Evolutionary conservation across 2,113 vertebrate genomes (phyloP).

Genomic region (Petaurus breviceps): DNA sequence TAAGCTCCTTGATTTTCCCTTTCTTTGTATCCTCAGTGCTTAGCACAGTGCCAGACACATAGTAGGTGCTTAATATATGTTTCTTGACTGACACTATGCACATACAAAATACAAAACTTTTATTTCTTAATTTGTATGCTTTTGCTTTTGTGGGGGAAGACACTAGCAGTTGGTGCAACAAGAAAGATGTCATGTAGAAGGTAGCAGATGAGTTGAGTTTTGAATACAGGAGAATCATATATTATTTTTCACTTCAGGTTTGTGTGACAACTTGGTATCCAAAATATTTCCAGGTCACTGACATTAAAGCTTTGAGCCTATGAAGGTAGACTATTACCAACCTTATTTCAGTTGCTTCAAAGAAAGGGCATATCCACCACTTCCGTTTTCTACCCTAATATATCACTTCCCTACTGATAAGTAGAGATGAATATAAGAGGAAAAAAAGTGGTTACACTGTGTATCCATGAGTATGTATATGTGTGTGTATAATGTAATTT

Average conservation of each 20-base stretch:
- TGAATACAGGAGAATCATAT: not conserved
- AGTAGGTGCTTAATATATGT: not conserved
- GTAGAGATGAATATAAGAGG: not conserved
- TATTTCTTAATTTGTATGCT: too few relatives aligned
- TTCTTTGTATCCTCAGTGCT: not conserved
- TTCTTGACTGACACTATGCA: not conserved
- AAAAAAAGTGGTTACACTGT: not conserved
- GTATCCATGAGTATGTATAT: not conserved
- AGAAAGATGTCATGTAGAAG: not conserved
- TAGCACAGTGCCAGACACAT: not conserved
- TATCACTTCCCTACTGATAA: not conserved
- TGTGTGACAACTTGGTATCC: not conserved
- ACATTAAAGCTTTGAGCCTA: not conserved
- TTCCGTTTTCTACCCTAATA: not conserved
- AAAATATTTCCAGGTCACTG: not conserved
- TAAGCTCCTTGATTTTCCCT: not conserved
- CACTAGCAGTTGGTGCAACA: not conserved
- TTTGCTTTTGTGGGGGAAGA: not conserved
- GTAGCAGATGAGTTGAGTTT: not conserved
- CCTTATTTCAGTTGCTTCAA: not conserved
- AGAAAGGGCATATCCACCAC: not conserved
- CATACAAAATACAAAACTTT: not conserved
- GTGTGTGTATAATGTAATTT: too few relatives aligned
- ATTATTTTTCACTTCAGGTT: not conserved
- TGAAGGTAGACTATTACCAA: not conserved